phyloP scores from a whole-genome alignment of 2,797 vertebrate species.

The Rachycentron canadum region DNA sequence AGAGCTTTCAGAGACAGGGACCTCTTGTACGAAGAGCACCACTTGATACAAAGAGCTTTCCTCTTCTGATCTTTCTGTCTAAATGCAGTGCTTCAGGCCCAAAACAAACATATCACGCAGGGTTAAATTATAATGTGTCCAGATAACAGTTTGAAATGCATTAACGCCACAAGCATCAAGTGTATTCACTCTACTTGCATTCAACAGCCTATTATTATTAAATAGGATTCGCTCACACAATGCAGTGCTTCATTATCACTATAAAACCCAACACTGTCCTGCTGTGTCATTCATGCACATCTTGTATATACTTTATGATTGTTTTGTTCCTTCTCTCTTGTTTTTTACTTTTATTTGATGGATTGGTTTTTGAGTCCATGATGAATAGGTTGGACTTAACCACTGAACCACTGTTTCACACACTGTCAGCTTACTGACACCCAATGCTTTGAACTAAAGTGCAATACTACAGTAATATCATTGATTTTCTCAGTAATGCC shows the following conservation, averaged over 20 bases:
- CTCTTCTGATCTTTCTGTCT: conserved; percentile 45
- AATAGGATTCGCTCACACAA: conserved; percentile 21
- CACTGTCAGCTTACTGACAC: conserved; percentile 30
- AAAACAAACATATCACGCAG: conserved; percentile 70
- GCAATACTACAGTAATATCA: not conserved
- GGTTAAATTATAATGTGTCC: conserved; percentile 70
- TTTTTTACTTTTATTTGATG: conserved; percentile 26
- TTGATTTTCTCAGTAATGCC: not conserved
- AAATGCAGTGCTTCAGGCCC: conserved; percentile 39
- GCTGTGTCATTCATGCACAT: conserved; percentile 28
- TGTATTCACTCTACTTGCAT: conserved; percentile 16
- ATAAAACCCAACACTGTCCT: conserved; percentile 19
- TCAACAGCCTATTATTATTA: conserved; percentile 43
- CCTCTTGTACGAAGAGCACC: conserved; percentile 50
- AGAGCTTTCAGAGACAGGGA: conserved; percentile 67
- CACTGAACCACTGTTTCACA: conserved; percentile 23
- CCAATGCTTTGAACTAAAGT: conserved; percentile 5
- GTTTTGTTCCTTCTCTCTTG: not conserved
- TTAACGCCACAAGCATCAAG: conserved; percentile 53
- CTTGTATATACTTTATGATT: conserved; percentile 2
- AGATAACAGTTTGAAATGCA: conserved; percentile 63
- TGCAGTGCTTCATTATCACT: conserved; percentile 10
- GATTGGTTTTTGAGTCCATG: conserved; percentile 16
- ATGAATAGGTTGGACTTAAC: conserved; percentile 53
- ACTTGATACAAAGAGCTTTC: conserved; percentile 66